phyloP scores from a whole-genome alignment of 2,797 vertebrate species.

The Sardinella longiceps region DNA sequence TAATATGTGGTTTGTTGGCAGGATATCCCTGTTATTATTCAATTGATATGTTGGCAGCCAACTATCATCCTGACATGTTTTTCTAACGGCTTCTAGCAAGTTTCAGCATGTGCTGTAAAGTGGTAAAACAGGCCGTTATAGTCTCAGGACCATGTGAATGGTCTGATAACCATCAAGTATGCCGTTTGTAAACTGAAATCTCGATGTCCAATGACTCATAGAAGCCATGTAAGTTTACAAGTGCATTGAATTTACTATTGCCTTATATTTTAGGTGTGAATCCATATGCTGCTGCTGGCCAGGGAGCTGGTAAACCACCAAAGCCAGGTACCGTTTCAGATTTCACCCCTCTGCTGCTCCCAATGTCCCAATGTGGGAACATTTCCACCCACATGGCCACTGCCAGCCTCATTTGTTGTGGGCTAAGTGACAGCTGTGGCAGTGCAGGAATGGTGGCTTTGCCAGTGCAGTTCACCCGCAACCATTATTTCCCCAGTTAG shows the following conservation, averaged over 20 bases:
- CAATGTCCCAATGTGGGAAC: neutral
- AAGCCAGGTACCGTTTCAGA: slow-evolving; percentile 69
- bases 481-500: slow-evolving; percentile 23
- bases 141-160: neutral
- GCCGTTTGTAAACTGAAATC: neutral
- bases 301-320: slow-evolving; percentile 66
- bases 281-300: slow-evolving; percentile 50
- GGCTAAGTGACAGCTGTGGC: neutral
- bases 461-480: neutral
- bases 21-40: neutral
- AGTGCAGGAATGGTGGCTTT: neutral
- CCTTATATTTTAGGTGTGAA: slow-evolving; percentile 51
- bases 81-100: neutral
- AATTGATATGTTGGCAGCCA: neutral
- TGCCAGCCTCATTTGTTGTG: neutral
- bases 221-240: no score
- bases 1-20: neutral
- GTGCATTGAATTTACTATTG: neutral
- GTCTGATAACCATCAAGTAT: neutral
- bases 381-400: neutral
- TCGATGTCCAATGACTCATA: neutral
- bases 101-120: neutral
- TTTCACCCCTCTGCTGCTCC: neutral
- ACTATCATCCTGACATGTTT: neutral
- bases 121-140: neutral